phyloP scores from a whole-genome alignment of 2,113 vertebrate species.

The Maccullochella peelii region DNA sequence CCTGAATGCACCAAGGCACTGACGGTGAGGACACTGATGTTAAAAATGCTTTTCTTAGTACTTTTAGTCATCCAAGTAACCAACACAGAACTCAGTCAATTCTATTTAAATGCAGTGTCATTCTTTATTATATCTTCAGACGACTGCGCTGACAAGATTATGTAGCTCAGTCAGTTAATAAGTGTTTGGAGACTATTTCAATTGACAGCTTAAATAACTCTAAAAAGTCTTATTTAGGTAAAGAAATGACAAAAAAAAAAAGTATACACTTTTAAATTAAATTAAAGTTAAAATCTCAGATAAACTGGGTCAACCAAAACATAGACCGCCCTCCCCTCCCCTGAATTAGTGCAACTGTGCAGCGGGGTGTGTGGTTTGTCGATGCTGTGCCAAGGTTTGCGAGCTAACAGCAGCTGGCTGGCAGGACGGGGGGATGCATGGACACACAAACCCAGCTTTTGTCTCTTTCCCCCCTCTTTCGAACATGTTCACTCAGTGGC shows the following conservation, averaged over 20 bases:
- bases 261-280: too few relatives aligned
- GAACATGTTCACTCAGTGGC: slow-evolving; percentile 31
- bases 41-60: slow-evolving; percentile 12
- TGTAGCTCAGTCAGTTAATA: background rate
- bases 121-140: slow-evolving; percentile 22
- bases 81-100: background rate
- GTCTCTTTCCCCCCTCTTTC: slow-evolving; percentile 24
- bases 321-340: background rate
- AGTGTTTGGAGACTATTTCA: background rate
- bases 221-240: background rate
- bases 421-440: slow-evolving; percentile 29
- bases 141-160: background rate
- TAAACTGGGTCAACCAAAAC: slow-evolving; percentile 26
- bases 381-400: background rate
- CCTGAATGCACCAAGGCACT: background rate
- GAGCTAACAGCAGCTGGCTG: slow-evolving; percentile 65
- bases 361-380: slow-evolving; percentile 24
- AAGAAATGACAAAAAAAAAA: background rate
- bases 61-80: slow-evolving; percentile 14
- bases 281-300: background rate
- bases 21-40: background rate
- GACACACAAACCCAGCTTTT: slow-evolving; percentile 49
- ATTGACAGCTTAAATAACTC: slow-evolving; percentile 1
- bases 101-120: background rate
- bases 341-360: slow-evolving; percentile 33